Conservation (phyloP, 2,113 vertebrate genomes). For the Microcebus lehilahytsara region DNA sequence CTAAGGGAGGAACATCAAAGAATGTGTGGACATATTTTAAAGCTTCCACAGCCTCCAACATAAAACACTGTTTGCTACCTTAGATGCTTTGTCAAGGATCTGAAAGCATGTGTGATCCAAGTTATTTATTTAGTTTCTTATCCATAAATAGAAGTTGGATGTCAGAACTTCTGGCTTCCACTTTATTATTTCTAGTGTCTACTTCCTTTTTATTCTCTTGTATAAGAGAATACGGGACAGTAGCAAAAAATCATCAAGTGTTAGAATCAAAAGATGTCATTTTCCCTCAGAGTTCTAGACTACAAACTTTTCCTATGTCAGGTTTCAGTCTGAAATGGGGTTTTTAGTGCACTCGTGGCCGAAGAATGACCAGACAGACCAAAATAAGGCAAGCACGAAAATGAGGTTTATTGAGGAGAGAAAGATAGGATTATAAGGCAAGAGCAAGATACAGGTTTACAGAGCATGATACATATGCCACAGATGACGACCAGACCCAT, state of each 20-base stretch:
- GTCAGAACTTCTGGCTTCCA: neutral
- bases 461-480: too few relatives aligned
- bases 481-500: too few relatives aligned
- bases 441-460: too few relatives aligned
- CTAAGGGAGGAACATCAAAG: neutral
- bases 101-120: neutral
- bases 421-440: too few relatives aligned
- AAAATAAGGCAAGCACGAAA: too few relatives aligned
- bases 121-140: neutral
- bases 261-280: slow-evolving; percentile 49
- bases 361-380: too few relatives aligned
- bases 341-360: too few relatives aligned
- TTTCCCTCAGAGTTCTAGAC: neutral
- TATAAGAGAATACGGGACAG: neutral
- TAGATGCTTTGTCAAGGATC: neutral
- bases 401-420: too few relatives aligned
- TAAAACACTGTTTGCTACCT: neutral
- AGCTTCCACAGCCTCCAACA: neutral
- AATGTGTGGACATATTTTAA: neutral
- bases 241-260: neutral
- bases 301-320: neutral
- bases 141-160: neutral
- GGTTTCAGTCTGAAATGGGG: too few relatives aligned
- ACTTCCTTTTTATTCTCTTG: slow-evolving; percentile 6
- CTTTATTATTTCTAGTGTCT: neutral